phyloP scores from a whole-genome alignment of 1,140 invertebrate species.

The Tetramorium simillimum region DNA sequence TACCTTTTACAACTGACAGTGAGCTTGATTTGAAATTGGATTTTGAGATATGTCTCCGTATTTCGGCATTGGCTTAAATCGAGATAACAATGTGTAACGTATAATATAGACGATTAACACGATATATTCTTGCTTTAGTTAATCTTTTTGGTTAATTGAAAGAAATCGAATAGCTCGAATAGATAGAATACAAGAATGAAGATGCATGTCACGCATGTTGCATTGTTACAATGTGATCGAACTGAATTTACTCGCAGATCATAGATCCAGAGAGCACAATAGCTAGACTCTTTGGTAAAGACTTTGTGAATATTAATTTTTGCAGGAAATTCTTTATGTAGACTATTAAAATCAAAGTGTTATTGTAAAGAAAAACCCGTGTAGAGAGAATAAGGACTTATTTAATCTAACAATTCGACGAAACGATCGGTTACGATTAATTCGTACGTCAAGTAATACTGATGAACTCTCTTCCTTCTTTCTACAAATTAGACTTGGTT shows the following conservation, averaged over 20 bases:
- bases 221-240: neutral
- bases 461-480: neutral
- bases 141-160: neutral
- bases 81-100: neutral
- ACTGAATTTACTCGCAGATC: neutral
- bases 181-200: conserved; percentile 8
- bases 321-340: conserved; percentile 19
- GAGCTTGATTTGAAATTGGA: conserved; percentile 52
- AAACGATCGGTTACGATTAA: neutral
- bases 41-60: conserved; percentile 67
- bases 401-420: conserved; percentile 23
- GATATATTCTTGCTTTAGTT: neutral
- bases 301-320: conserved; percentile 3
- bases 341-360: conserved; percentile 1
- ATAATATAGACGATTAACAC: neutral
- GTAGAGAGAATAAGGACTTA: conserved; percentile 19
- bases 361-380: conserved; percentile 2
- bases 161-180: neutral
- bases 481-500: conserved; percentile 62
- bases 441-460: conserved; percentile 44
- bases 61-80: conserved; percentile 9
- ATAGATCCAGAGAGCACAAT: conserved; percentile 24
- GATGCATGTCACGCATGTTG: neutral
- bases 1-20: conserved; percentile 20
- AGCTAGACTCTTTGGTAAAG: neutral